These are phyloP conservation scores for Pseudolycoriella hygida DNA, from an alignment of 2,888 invertebrate genomes.

Conservation along the genomic window DNA sequence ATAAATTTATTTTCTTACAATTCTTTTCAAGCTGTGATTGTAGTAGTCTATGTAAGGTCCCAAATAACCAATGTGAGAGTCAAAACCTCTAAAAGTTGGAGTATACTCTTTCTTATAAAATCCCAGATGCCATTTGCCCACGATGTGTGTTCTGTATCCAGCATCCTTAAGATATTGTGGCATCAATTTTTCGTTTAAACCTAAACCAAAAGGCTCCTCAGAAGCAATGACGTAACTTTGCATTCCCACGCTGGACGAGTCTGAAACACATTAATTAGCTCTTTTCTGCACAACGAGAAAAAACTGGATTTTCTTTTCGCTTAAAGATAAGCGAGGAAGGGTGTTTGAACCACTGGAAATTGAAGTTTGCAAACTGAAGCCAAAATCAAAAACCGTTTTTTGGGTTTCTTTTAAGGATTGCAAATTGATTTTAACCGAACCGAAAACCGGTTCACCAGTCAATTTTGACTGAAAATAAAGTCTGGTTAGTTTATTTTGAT, in stretches of 20 bases:
- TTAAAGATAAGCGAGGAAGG: too few relatives aligned
- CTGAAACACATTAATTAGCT: too few relatives aligned
- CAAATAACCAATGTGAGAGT: constrained; percentile 70
- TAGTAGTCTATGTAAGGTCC: constrained; percentile 69
- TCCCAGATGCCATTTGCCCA: constrained; percentile 88
- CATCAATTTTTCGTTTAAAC: constrained; percentile 44
- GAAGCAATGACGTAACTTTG: constrained; percentile 51
- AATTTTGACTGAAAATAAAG: too few relatives aligned
- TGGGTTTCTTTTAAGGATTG: too few relatives aligned
- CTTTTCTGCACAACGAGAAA: too few relatives aligned
- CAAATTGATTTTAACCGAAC: too few relatives aligned
- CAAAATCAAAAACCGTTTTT: too few relatives aligned
- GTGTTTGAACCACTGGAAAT: too few relatives aligned
- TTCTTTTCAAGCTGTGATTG: constrained; percentile 32
- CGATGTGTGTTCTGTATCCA: constrained; percentile 63
- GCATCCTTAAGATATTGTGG: constrained; percentile 48
- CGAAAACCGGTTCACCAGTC: too few relatives aligned
- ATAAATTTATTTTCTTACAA: background rate
- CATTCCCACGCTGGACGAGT: constrained; percentile 32
- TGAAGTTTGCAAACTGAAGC: too few relatives aligned
- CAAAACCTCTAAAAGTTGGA: constrained; percentile 58
- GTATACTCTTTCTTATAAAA: constrained; percentile 41
- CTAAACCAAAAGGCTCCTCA: constrained; percentile 54
- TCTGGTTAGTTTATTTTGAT: too few relatives aligned
- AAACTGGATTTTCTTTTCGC: too few relatives aligned